Percentiles rank a stretch among this genome's conserved stretches.
phyloP scores from a whole-genome alignment of 1,140 invertebrate genomes.

The Bombus difficillimus region DNA sequence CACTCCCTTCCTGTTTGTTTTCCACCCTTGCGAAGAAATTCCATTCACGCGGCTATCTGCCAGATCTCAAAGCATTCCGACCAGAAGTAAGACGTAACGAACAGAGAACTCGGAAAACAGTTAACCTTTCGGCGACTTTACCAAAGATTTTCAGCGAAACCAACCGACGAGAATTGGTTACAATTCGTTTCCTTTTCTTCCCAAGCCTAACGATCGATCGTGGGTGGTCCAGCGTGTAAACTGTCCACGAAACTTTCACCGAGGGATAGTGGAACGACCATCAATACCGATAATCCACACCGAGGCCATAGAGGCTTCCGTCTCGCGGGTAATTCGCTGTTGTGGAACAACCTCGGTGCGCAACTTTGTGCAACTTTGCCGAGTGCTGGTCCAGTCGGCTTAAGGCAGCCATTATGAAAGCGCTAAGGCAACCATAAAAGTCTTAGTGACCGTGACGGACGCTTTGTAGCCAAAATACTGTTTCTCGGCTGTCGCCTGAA shows the following conservation, averaged over 20 bases:
- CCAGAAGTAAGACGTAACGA: slow-evolving; percentile 16
- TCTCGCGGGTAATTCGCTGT: slow-evolving; percentile 17
- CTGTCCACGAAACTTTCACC: slow-evolving; percentile 26
- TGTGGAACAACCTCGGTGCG: slow-evolving; percentile 51
- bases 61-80: slow-evolving; percentile 1
- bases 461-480: slow-evolving; percentile 72
- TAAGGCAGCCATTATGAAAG: slow-evolving; percentile 69
- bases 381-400: slow-evolving; percentile 54
- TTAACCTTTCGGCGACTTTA: background rate
- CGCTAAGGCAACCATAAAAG: slow-evolving; percentile 73
- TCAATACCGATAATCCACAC: slow-evolving; percentile 66
- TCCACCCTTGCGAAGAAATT: background rate
- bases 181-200: background rate
- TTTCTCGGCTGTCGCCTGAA: slow-evolving; percentile 34
- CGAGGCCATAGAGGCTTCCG: slow-evolving; percentile 26
- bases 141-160: background rate
- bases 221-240: slow-evolving; percentile 58
- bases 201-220: background rate
- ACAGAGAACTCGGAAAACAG: background rate
- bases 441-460: slow-evolving; percentile 70
- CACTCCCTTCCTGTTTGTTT: background rate
- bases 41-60: background rate
- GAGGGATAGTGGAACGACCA: slow-evolving; percentile 44
- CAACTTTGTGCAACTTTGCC: slow-evolving; percentile 68
- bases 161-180: slow-evolving; percentile 7